phyloP scores from a whole-genome alignment of 92 coral and sea anemone species.

The Actinostola sp. region DNA sequence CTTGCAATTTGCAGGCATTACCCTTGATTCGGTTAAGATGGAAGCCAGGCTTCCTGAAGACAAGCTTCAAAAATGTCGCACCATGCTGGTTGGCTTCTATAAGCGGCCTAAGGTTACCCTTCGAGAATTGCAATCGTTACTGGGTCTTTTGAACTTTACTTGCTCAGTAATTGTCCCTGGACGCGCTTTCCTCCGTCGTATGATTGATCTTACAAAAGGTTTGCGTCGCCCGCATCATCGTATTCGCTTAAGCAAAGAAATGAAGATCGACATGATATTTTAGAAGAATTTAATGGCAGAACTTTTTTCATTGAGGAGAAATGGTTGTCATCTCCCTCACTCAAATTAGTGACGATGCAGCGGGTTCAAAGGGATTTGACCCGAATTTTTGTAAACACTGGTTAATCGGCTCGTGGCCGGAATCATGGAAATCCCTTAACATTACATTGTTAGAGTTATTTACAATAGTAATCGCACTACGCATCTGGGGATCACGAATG shows the following conservation, averaged over 20 bases:
- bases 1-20: too few species aligned
- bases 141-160: conserved; percentile 41
- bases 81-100: conserved; percentile 11
- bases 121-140: conserved; percentile 44
- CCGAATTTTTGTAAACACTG: conserved; percentile 45
- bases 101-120: conserved; percentile 37
- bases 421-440: conserved; percentile 21
- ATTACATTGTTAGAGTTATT: conserved; percentile 44
- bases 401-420: conserved; percentile 41
- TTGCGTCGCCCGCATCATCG: conserved; percentile 19
- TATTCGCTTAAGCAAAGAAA: conserved; percentile 20
- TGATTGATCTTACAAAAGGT: conserved; percentile 45
- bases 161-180: conserved; percentile 46
- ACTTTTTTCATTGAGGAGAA: conserved; percentile 27
- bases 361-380: not conserved
- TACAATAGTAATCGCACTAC: conserved; percentile 33
- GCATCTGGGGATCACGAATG: conserved; percentile 43
- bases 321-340: conserved; percentile 9
- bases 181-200: conserved; percentile 43
- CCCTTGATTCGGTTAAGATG: too few species aligned
- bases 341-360: conserved; percentile 36
- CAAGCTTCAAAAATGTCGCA: too few species aligned
- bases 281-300: conserved; percentile 33
- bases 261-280: conserved; percentile 30
- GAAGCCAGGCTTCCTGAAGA: too few species aligned